Conservation (phyloP, 2,113 vertebrate genomes). For the Oncorhynchus kisutch region DNA sequence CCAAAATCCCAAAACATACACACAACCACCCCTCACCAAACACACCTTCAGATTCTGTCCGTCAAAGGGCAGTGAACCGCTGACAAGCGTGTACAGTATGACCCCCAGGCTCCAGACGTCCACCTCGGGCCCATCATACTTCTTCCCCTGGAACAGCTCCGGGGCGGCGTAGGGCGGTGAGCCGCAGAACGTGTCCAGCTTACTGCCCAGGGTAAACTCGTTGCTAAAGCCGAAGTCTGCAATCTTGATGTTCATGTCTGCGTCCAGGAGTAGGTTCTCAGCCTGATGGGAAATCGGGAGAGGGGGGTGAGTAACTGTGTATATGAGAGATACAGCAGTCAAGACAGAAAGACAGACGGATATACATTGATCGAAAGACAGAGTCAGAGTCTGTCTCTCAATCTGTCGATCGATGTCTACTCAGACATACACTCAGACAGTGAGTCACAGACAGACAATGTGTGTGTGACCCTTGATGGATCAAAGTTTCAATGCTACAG, state of each 20-base stretch:
- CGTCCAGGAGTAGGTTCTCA: constrained; percentile 90
- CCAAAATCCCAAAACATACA: not conserved
- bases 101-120: constrained; percentile 91
- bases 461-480: not conserved
- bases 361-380: not conserved
- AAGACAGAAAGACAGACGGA: not conserved
- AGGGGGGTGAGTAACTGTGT: not conserved
- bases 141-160: constrained; percentile 91
- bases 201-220: constrained; percentile 88
- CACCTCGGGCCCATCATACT: constrained; percentile 88
- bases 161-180: constrained; percentile 89
- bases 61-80: constrained; percentile 86
- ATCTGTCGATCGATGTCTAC: no score
- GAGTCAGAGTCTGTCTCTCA: not conserved
- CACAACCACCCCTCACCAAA: constrained; percentile 78
- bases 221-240: constrained; percentile 93
- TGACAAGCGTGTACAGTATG: constrained; percentile 89
- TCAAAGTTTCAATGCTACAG: not conserved
- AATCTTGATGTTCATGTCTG: constrained; percentile 94
- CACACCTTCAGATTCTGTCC: constrained; percentile 89
- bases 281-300: constrained; percentile 63
- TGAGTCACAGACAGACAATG: not conserved
- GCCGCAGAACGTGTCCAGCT: constrained; percentile 90
- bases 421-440: not conserved
- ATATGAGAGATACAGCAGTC: not conserved